These are phyloP conservation scores for Hymenopus coronatus DNA, from an alignment of 2,888 invertebrate species.

Conservation along the genomic window DNA sequence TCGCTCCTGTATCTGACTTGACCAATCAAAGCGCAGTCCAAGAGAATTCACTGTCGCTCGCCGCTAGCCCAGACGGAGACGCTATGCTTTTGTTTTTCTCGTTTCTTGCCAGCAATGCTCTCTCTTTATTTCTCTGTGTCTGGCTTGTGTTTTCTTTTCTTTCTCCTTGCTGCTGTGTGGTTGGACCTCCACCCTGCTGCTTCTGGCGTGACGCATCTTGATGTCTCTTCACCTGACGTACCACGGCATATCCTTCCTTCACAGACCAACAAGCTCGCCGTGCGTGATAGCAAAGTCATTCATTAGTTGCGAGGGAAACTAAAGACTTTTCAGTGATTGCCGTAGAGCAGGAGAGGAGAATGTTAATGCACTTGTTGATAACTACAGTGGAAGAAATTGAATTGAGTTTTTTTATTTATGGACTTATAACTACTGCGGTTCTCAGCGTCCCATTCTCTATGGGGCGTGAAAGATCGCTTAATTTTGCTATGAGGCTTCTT, in stretches of 20 bases:
- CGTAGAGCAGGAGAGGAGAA: too few relatives aligned
- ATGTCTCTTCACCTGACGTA: not conserved
- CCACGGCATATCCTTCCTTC: not conserved
- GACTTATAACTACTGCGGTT: too few relatives aligned
- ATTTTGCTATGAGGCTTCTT: too few relatives aligned
- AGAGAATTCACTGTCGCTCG: not conserved
- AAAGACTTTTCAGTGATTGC: too few relatives aligned
- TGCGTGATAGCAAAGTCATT: too few relatives aligned
- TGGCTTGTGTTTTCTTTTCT: not conserved
- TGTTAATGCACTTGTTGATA: too few relatives aligned
- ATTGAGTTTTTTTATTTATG: too few relatives aligned
- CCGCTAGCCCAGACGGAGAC: not conserved
- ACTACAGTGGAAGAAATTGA: too few relatives aligned
- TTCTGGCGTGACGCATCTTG: not conserved
- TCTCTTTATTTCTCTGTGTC: not conserved
- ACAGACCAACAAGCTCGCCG: not conserved
- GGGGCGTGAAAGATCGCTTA: too few relatives aligned
- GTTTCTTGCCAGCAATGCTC: not conserved
- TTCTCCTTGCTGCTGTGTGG: not conserved
- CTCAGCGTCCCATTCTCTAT: too few relatives aligned
- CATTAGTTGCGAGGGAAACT: too few relatives aligned
- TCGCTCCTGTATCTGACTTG: not conserved
- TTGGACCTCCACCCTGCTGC: not conserved
- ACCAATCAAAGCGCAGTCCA: not conserved
- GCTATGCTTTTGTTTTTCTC: not conserved